These are phyloP conservation scores for Desmodus rotundus DNA, from an alignment of 2,113 vertebrate genomes.

Conservation along the genomic window DNA sequence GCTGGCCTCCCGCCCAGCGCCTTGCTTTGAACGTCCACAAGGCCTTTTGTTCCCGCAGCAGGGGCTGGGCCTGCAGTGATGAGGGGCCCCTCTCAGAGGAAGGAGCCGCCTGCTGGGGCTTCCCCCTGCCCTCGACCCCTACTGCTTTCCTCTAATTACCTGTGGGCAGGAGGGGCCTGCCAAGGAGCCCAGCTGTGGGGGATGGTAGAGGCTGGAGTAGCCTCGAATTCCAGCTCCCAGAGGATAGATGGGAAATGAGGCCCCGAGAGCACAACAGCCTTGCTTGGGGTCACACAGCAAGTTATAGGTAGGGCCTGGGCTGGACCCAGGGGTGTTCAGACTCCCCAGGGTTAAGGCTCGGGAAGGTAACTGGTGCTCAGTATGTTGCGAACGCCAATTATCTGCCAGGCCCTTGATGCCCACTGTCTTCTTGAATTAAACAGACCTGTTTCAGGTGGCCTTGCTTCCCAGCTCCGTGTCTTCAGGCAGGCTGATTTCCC, in stretches of 20 bases:
- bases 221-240: not conserved
- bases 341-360: not conserved
- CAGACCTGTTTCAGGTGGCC: not conserved
- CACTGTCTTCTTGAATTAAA: no score
- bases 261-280: not conserved
- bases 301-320: not conserved
- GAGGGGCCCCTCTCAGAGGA: slow-evolving; percentile 62
- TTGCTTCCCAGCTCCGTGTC: not conserved
- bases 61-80: not conserved
- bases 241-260: not conserved
- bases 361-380: fast-evolving
- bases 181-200: not conserved
- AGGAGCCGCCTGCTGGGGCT: slow-evolving; percentile 43
- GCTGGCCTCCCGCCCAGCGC: slow-evolving; percentile 76
- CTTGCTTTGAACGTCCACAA: slow-evolving; percentile 57
- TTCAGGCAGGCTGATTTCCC: not conserved
- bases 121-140: slow-evolving; percentile 29
- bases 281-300: not conserved
- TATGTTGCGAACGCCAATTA: not conserved
- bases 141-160: slow-evolving; percentile 52
- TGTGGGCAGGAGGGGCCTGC: slow-evolving; percentile 41
- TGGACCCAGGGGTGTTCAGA: not conserved
- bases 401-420: not conserved
- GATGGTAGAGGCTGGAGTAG: fast-evolving
- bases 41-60: slow-evolving; percentile 63